Conservation (phyloP, 2,113 vertebrate genomes). For the Columba janthina region DNA sequence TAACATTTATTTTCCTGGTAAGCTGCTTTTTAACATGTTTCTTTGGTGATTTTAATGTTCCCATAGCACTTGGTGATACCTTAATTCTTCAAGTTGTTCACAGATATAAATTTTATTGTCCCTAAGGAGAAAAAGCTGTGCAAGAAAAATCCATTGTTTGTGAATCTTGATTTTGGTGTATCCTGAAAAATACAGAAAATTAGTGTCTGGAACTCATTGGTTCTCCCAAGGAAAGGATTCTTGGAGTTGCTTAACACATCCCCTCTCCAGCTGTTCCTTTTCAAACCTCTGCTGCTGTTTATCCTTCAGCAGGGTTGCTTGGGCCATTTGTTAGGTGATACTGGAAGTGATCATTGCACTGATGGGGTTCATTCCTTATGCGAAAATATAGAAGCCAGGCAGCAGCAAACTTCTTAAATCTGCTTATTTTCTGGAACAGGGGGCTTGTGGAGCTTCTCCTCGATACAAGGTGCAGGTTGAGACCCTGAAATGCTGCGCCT, state of each 20-base stretch:
- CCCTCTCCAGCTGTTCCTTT: conserved; percentile 10
- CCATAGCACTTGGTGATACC: not conserved
- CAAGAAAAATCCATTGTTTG: not conserved
- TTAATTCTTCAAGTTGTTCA: not conserved
- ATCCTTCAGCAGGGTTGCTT: not conserved
- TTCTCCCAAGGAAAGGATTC: not conserved
- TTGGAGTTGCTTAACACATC: not conserved
- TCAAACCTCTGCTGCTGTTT: conserved; percentile 33
- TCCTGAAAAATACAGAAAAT: not conserved
- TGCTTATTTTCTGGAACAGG: not conserved
- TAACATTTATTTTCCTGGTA: not conserved
- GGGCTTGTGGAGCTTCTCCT: not conserved
- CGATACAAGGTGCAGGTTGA: not conserved
- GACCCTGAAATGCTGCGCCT: not conserved
- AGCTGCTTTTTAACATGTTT: not conserved
- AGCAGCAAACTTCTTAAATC: not conserved
- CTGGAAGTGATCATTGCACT: not conserved
- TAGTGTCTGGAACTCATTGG: not conserved
- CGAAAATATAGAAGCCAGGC: not conserved
- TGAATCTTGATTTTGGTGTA: not conserved
- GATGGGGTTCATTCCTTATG: not conserved
- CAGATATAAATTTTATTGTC: not conserved
- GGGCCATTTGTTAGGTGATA: not conserved
- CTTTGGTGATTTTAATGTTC: not conserved
- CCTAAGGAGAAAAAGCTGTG: not conserved